These are phyloP conservation scores for Mallotus villosus DNA, from an alignment of 2,797 vertebrate species.

Conservation along the genomic window DNA sequence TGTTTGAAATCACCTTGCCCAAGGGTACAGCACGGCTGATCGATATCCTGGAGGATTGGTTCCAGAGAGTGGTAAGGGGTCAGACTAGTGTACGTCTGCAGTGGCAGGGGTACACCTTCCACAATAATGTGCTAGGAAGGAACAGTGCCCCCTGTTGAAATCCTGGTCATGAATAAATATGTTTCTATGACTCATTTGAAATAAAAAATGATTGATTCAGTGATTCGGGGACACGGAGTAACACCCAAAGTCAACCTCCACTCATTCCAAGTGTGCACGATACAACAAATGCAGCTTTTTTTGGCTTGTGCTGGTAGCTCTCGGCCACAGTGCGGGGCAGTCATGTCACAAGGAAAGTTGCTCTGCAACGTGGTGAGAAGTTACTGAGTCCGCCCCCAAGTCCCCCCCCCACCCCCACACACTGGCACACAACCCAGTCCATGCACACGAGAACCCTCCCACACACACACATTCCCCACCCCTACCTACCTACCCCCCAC, in stretches of 20 bases:
- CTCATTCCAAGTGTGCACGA: no score
- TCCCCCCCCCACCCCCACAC: not conserved
- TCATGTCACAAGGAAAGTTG: no score
- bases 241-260: no score
- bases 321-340: no score
- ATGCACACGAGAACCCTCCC: not conserved
- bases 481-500: not conserved
- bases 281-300: no score
- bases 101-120: not conserved
- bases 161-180: not conserved
- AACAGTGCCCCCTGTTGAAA: conserved; percentile 46
- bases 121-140: conserved; percentile 12
- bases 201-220: no score
- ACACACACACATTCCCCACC: not conserved
- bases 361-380: no score
- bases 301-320: no score
- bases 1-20: conserved; percentile 76
- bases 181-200: no score
- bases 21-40: conserved; percentile 68
- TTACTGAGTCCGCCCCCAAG: not conserved
- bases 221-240: no score
- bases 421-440: not conserved
- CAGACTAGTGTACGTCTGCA: conserved; percentile 18
- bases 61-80: conserved; percentile 47
- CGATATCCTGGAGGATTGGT: conserved; percentile 71